A percentile compares a stretch with the other conserved stretches of the same genome.
Evolutionary conservation across 2,113 vertebrate species (phyloP).

Genomic region (Circaetus gallicus): DNA sequence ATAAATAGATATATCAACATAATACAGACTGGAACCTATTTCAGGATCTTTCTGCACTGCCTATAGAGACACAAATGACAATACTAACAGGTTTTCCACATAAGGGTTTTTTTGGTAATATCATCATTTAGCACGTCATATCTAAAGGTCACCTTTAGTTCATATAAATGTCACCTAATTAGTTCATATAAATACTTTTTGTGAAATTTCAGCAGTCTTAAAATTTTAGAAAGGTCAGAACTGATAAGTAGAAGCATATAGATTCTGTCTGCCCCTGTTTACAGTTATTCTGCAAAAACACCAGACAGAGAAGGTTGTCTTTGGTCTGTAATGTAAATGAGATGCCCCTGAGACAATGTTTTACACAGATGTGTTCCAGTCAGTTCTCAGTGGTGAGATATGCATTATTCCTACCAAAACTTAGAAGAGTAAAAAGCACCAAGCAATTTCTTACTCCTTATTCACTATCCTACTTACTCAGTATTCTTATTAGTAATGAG

Average conservation of each 20-base stretch:
- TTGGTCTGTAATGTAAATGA: background rate
- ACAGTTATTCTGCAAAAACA: conserved; percentile 19
- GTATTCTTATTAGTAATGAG: background rate
- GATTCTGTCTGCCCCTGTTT: background rate
- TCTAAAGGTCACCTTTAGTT: conserved; percentile 31
- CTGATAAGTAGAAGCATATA: conserved; percentile 7
- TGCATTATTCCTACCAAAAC: background rate
- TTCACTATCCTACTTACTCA: background rate
- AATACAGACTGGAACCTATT: background rate
- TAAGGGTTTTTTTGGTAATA: background rate
- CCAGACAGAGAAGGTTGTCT: background rate
- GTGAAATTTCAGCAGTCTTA: conserved; percentile 29
- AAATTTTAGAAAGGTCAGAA: conserved; percentile 62
- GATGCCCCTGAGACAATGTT: background rate
- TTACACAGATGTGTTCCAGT: background rate
- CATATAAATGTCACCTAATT: conserved; percentile 42
- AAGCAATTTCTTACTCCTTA: background rate
- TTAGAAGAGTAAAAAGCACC: background rate
- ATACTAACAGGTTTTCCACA: background rate
- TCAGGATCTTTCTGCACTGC: background rate
- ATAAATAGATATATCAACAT: background rate
- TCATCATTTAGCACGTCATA: background rate
- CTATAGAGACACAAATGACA: background rate
- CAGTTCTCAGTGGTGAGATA: background rate
- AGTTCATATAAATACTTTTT: conserved; percentile 34